Base-by-base conservation (phyloP, 2,113 vertebrate genomes). In the Ploceus nigricollis region DNA sequence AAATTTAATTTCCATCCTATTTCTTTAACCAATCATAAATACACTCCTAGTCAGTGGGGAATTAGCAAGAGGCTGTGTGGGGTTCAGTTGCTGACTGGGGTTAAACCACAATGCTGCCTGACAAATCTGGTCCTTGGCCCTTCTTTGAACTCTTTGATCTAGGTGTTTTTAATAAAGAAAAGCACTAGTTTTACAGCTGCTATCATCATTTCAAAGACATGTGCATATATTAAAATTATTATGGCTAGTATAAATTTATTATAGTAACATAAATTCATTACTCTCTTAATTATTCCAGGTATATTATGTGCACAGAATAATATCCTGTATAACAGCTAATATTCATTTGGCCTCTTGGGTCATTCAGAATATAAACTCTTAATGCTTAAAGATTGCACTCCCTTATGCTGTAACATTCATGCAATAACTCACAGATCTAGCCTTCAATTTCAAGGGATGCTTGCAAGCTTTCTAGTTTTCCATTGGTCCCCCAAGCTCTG, bases 231-330 rank as follows among this genome's bases (percentile, higher is more conserved):
- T 90, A 88, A 88, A 94, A 82, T 69, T 61, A 69, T 50, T 63
- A 80, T 66, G 51, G 66, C 28, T 82, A 82, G 71, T 57, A n/a
- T 54, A 94, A 82, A 92, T 83, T 76, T 92, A 65, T 78, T 86
- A 44, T 20, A 56, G 54, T 57, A 88, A 53, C 40, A 88, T 48
- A 90, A 93, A 95, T 85, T 83, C 47, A 65, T 86, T 93, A 57
- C 37, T 63, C 79, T 86, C 28, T 50, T 90, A 92, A 94, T 90
- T 94, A 77, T 96, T 86, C 42, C 45, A 69, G 71, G 40, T 27
- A 70, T 86, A 81, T 42, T 90, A n/a, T 88, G 82, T 88, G 75
- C 54, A 50, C 58, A 81, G 92, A 80, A 77, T 93, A 85, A 65
- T 82, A 73, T 73, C 64, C 64, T 4, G 2, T 77, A 51, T 13